Evolutionary conservation across 2,113 vertebrate species (phyloP).

Genomic region (Penelope pileata): DNA sequence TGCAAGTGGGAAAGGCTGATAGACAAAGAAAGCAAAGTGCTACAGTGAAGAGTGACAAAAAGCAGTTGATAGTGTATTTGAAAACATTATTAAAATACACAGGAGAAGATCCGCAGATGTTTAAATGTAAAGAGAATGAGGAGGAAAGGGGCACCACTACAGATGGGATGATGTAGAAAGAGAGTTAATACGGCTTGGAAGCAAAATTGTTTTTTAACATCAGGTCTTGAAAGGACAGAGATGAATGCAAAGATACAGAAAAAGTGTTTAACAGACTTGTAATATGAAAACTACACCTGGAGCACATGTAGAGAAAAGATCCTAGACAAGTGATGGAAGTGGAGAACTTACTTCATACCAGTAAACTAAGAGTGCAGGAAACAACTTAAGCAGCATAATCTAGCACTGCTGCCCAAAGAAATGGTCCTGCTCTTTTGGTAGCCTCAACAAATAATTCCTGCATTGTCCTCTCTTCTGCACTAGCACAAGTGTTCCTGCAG

Average conservation of each 20-base stretch:
- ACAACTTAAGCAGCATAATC: neutral
- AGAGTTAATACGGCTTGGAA: neutral
- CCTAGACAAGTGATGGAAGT: accelerated
- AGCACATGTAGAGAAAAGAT: neutral
- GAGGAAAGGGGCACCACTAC: neutral
- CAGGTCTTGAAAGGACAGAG: neutral
- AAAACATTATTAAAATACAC: neutral
- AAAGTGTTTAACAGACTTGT: neutral
- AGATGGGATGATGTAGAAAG: neutral
- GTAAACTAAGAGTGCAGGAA: neutral
- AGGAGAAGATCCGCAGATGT: neutral
- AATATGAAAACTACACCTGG: neutral
- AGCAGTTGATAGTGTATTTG: neutral
- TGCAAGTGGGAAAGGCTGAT: neutral
- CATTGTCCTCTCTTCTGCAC: neutral
- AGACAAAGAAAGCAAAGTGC: neutral
- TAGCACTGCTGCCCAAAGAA: neutral
- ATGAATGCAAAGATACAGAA: neutral
- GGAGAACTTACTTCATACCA: neutral
- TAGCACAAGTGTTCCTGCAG: neutral
- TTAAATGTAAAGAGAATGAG: neutral
- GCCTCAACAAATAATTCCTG: neutral
- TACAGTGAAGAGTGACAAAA: neutral
- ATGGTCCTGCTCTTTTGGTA: neutral
- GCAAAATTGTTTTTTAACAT: neutral